A percentile compares a stretch with the other conserved stretches of the same genome.
Evolutionary conservation across 2,113 vertebrate species (phyloP).

Genomic region (Odontophorus gujanensis): DNA sequence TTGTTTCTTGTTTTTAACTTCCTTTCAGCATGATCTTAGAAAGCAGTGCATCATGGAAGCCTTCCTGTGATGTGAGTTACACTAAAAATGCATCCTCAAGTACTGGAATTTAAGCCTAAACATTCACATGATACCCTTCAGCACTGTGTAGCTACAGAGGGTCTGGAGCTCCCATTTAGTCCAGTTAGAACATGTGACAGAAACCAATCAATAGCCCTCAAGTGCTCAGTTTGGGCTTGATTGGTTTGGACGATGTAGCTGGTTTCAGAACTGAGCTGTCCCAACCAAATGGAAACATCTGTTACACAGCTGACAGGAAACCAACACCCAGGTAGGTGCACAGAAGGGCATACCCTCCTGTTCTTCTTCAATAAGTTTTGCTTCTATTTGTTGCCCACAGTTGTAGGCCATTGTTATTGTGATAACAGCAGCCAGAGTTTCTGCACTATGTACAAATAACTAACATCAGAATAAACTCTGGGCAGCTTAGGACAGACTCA

Average conservation of each 20-base stretch:
- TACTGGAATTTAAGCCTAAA: neutral
- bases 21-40: neutral
- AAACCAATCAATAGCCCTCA: neutral
- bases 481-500: accelerated
- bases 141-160: accelerated
- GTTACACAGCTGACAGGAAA: neutral
- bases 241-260: neutral
- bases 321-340: neutral
- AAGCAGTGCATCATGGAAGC: neutral
- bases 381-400: neutral
- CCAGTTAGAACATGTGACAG: neutral
- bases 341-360: neutral
- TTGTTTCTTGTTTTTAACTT: neutral
- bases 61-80: neutral
- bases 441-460: neutral
- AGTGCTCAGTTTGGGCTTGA: neutral
- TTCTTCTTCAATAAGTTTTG: neutral
- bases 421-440: neutral
- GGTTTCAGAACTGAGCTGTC: neutral
- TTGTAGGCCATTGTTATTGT: neutral
- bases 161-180: neutral
- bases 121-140: neutral
- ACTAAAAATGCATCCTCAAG: neutral
- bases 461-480: neutral
- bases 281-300: neutral